Evolutionary conservation across 2,113 vertebrate genomes (phyloP).

Genomic region (Lagopus leucura): DNA sequence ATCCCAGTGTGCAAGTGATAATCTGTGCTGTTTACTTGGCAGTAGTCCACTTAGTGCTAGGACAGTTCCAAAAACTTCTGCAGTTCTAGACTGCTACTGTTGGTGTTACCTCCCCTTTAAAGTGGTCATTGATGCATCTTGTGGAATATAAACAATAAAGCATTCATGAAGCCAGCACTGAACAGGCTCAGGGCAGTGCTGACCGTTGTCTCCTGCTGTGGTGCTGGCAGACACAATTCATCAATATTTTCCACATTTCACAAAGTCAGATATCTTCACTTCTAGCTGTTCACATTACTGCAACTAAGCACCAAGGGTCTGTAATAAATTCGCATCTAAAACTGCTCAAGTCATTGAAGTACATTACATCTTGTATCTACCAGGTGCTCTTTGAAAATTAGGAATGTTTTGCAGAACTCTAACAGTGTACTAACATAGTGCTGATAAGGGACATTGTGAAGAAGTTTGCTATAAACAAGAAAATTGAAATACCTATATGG

Average conservation of each 20-base stretch:
- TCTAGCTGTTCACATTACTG: background rate
- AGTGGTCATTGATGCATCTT: rapidly evolving
- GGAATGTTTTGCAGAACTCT: background rate
- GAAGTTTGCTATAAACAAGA: background rate
- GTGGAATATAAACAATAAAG: background rate
- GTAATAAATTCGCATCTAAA: background rate
- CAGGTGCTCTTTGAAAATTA: background rate
- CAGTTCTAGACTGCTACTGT: background rate
- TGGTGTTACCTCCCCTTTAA: background rate
- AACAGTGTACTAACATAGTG: background rate
- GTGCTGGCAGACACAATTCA: background rate
- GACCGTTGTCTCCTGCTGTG: rapidly evolving
- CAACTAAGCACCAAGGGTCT: background rate
- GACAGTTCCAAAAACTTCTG: background rate
- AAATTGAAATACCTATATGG: conserved; percentile 83
- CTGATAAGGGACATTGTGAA: background rate
- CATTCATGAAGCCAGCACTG: background rate
- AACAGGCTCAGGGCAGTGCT: background rate
- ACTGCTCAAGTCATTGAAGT: background rate
- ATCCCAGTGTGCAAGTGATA: rapidly evolving
- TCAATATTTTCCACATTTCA: background rate
- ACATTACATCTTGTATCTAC: background rate
- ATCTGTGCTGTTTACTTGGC: background rate
- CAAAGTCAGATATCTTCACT: background rate
- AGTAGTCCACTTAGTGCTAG: background rate